Conservation (phyloP, 2,888 invertebrate genomes). For the Ormyrus pomaceus region DNA sequence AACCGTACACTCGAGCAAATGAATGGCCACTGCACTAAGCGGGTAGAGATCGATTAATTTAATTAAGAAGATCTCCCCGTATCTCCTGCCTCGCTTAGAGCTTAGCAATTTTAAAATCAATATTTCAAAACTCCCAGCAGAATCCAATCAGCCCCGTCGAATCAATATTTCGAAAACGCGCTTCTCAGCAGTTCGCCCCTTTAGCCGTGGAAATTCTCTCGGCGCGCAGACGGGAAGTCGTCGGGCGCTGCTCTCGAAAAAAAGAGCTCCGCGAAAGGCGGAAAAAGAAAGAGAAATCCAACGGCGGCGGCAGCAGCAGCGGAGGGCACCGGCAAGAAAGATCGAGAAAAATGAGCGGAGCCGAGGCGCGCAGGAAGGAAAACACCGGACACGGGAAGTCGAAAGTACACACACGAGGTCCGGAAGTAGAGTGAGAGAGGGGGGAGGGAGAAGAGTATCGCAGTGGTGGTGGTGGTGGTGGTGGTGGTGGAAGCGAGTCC, state of each 20-base stretch:
- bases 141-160: neutral
- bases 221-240: neutral
- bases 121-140: neutral
- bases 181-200: no score
- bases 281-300: neutral
- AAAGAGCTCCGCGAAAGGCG: neutral
- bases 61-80: neutral
- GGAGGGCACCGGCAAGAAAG: conserved; percentile 2
- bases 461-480: no score
- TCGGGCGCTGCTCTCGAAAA: neutral
- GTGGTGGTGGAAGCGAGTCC: neutral
- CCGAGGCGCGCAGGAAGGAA: conserved; percentile 20
- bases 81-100: neutral
- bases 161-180: neutral
- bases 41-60: neutral
- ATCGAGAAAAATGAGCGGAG: conserved; percentile 19
- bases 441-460: neutral
- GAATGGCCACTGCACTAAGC: no score
- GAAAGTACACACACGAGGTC: conserved; percentile 15
- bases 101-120: conserved; percentile 2
- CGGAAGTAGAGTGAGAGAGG: neutral
- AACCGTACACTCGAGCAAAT: no score
- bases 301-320: neutral
- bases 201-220: no score
- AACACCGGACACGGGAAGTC: conserved; percentile 31